phyloP scores from a whole-genome alignment of 2,888 invertebrate genomes.

The Eubasilissa splendida region DNA sequence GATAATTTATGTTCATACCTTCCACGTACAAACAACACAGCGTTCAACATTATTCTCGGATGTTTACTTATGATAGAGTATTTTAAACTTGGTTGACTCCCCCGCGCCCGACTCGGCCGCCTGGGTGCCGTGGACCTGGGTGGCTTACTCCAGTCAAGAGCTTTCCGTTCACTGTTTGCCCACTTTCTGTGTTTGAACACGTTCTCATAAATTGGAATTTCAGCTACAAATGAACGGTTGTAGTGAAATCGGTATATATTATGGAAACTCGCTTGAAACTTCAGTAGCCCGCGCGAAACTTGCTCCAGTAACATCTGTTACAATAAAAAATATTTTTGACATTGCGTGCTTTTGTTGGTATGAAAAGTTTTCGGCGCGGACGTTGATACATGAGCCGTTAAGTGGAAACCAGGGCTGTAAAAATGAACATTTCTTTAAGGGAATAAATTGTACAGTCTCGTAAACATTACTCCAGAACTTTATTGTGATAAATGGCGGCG shows the following conservation, averaged over 20 bases:
- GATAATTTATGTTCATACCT: neutral
- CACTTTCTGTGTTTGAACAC: conserved; percentile 50
- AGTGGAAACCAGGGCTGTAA: neutral
- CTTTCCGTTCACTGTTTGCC: conserved; percentile 44
- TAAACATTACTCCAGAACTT: conserved; percentile 1
- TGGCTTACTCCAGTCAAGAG: conserved; percentile 41
- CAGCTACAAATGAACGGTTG: conserved; percentile 45
- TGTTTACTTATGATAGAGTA: conserved; percentile 4
- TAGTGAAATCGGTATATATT: neutral
- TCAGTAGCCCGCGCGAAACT: neutral
- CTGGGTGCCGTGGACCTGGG: neutral
- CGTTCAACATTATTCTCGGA: neutral
- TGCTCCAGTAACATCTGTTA: neutral
- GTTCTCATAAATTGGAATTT: conserved; percentile 55
- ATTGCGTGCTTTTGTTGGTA: conserved; percentile 12
- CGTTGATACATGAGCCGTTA: conserved; percentile 14
- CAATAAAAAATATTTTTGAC: neutral
- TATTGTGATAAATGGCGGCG: conserved; percentile 13
- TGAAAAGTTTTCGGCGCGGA: neutral
- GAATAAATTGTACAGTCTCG: conserved; percentile 11
- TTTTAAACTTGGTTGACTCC: conserved; percentile 6
- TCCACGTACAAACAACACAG: neutral
- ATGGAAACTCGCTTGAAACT: conserved; percentile 10
- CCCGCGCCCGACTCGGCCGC: neutral
- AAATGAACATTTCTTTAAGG: conserved; percentile 22